Evolutionary conservation across 2,113 vertebrate species (phyloP).

Genomic region (Vombatus ursinus): DNA sequence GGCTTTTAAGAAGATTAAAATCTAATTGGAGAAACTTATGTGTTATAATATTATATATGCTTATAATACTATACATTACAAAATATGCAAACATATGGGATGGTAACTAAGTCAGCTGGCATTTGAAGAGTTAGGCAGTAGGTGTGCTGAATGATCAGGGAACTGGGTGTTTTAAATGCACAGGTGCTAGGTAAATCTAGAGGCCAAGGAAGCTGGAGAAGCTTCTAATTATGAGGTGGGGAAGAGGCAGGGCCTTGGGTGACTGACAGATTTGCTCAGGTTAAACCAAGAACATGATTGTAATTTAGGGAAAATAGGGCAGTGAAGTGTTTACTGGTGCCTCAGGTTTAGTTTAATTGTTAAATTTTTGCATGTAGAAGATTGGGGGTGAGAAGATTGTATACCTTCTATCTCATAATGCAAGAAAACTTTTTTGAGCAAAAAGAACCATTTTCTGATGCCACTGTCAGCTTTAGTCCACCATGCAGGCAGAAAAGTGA

Average conservation of each 20-base stretch:
- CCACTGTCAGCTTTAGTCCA: background rate
- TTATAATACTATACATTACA: background rate
- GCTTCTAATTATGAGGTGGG: background rate
- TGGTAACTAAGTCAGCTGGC: background rate
- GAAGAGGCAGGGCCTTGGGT: background rate
- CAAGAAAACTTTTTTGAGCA: background rate
- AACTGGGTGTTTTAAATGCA: background rate
- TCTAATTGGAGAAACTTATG: background rate
- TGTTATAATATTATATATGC: background rate
- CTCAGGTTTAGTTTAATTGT: background rate
- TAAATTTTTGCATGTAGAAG: background rate
- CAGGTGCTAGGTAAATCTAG: background rate
- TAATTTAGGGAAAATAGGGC: slow-evolving; percentile 17
- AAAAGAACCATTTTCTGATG: background rate
- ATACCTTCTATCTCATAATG: background rate
- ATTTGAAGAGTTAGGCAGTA: background rate
- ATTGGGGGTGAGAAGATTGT: background rate
- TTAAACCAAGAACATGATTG: slow-evolving; percentile 4
- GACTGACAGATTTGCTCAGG: background rate
- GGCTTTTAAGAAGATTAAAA: slow-evolving; percentile 26
- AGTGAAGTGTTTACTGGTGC: background rate
- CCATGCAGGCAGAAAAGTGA: background rate
- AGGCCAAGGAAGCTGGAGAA: slow-evolving; percentile 8
- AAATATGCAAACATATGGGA: background rate
- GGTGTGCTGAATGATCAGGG: background rate